Evolutionary conservation across 2,113 vertebrate genomes (phyloP), one percentile per base, ranked within the genome.

Genomic region (Puntigrus tetrazona): DNA sequence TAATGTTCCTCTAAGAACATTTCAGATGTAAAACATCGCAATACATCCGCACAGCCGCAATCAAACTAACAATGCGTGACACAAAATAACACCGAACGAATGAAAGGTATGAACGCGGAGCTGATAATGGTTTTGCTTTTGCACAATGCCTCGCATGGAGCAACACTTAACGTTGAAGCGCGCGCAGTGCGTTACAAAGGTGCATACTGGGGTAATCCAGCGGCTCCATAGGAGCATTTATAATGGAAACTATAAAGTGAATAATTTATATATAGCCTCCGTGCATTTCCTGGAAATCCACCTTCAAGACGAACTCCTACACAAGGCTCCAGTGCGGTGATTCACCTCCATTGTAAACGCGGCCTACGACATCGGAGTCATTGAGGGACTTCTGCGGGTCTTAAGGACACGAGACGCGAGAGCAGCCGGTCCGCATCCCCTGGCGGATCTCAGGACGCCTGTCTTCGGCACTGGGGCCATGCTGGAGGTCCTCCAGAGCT

Each of bases 391-490:
- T 50, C 14, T 43, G 36, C 50, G 27, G 55, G 55, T 79, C 76
- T 78, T 78, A 3, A 27, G 29, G 14, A 79, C 63, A 38, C 63
- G 52, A 59, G 75, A 78, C 57, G 29, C 8, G 52, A 78, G 47
- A 52, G 75, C 25, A 20, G 29, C 59, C 22, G 9, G 9, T 27
- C 61, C 34, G 10, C 25, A 45, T 47, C 38, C 22, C 41, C 7
- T 57, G 9, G 52, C 20, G 52, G 52, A 0, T 2, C 22, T 57
- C 7, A 8, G 20, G 52, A 57, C 52, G n/a, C 52, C 52, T 31
- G 16, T 31, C 25, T 67, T 36, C 67, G 59, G 59, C 41, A 47
- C 27, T 3, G 8, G 10, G 25, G 47, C 25, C 22, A 5, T 67
- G 41, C 41, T 34, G 78, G 18, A 43, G 22, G 14, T 67, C 47